Conservation (phyloP, 2,113 vertebrate genomes). For the Dipodomys merriami region DNA sequence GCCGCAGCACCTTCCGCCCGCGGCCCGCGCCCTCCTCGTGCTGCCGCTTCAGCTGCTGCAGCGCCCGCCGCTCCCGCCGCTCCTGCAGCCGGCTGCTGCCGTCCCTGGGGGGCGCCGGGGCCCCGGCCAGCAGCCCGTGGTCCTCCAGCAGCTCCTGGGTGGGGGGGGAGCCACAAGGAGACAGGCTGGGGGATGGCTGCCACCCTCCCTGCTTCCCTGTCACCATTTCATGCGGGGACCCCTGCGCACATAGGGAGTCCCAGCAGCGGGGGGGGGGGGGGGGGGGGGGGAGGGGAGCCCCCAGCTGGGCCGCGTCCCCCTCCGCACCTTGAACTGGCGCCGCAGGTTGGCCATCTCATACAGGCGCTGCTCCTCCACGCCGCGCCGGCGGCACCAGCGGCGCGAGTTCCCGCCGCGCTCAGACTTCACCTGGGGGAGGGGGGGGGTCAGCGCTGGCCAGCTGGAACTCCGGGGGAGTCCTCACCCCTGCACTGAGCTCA, state of each 20-base stretch:
- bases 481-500: fast-evolving
- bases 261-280: too few species aligned
- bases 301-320: not conserved
- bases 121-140: constrained; percentile 87
- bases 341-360: constrained; percentile 95
- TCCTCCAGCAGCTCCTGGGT: constrained; percentile 89
- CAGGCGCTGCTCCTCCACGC: constrained; percentile 94
- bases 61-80: constrained; percentile 86
- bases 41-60: constrained; percentile 89
- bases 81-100: constrained; percentile 85
- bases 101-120: not conserved
- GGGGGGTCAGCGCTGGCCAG: not conserved
- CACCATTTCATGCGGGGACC: too few species aligned
- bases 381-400: constrained; percentile 92
- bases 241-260: too few species aligned
- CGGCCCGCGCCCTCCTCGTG: constrained; percentile 85
- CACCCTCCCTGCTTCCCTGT: too few species aligned
- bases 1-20: constrained; percentile 89
- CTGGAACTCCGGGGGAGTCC: fast-evolving
- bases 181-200: too few species aligned
- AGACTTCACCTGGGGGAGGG: constrained; percentile 88
- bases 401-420: constrained; percentile 86
- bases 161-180: fast-evolving
- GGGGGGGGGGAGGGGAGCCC: too few species aligned
- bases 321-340: constrained; percentile 91